phyloP scores from a whole-genome alignment of 2,113 vertebrate genomes.

The Lathamus discolor region DNA sequence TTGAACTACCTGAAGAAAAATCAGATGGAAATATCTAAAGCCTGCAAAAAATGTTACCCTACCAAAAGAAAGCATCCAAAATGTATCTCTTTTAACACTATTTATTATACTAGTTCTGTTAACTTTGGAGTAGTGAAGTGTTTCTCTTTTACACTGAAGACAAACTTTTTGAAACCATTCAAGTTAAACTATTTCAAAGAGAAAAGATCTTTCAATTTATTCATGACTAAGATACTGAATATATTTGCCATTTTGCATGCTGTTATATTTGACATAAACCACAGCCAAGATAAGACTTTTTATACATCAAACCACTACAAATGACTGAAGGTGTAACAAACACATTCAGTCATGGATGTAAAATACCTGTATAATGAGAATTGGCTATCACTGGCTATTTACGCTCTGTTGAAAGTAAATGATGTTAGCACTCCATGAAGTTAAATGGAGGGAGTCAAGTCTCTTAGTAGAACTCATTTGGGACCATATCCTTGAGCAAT shows the following conservation, averaged over 20 bases:
- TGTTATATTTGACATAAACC: background rate
- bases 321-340: background rate
- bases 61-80: background rate
- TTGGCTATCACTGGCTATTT: background rate
- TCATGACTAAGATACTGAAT: background rate
- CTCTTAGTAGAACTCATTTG: background rate
- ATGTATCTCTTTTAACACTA: background rate
- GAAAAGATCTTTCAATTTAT: background rate
- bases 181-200: background rate
- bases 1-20: background rate
- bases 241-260: background rate
- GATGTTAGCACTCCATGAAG: background rate
- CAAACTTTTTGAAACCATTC: background rate
- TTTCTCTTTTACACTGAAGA: background rate
- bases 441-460: background rate
- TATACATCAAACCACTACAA: background rate
- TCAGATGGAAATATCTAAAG: background rate
- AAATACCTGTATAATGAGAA: background rate
- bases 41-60: background rate
- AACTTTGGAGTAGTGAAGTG: background rate
- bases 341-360: background rate
- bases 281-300: background rate
- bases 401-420: background rate
- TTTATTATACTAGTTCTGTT: background rate
- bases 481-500: background rate